These are phyloP conservation scores for Eupeodes latifasciatus DNA, from an alignment of 2,888 invertebrate genomes.

Conservation along the genomic window DNA sequence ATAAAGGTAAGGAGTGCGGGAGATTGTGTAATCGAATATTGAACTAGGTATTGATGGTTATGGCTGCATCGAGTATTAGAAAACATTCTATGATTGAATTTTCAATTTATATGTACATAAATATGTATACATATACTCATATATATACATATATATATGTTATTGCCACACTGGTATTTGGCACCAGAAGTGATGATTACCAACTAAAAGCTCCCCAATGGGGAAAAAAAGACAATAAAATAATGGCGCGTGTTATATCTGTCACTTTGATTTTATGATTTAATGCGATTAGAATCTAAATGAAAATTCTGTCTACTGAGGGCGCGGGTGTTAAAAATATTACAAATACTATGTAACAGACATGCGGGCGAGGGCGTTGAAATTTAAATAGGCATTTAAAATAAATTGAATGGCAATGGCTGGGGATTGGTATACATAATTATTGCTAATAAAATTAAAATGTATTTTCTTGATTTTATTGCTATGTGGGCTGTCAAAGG, in stretches of 20 bases:
- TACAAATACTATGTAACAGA: too few relatives aligned
- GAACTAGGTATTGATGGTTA: neutral
- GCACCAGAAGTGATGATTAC: neutral
- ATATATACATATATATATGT: too few relatives aligned
- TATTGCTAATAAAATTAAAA: too few relatives aligned
- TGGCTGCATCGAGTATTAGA: conserved; percentile 40
- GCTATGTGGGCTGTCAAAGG: too few relatives aligned
- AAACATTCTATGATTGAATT: conserved; percentile 65
- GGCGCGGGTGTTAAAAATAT: too few relatives aligned
- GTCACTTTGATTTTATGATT: conserved; percentile 38
- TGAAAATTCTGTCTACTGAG: neutral
- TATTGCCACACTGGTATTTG: neutral
- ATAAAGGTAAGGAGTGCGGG: conserved; percentile 3
- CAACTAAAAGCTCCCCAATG: conserved; percentile 1
- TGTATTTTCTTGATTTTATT: too few relatives aligned
- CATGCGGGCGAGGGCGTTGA: too few relatives aligned
- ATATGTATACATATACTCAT: too few relatives aligned
- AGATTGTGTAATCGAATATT: conserved; percentile 55
- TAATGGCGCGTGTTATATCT: conserved; percentile 12
- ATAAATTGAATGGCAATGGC: too few relatives aligned
- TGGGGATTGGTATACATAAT: too few relatives aligned
- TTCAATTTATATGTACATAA: conserved; percentile 53
- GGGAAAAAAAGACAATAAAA: conserved; percentile 16
- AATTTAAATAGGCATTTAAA: too few relatives aligned
- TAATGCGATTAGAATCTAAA: conserved; percentile 13